phyloP scores from a whole-genome alignment of 2,888 invertebrate species.

The Sisyra terminalis region DNA sequence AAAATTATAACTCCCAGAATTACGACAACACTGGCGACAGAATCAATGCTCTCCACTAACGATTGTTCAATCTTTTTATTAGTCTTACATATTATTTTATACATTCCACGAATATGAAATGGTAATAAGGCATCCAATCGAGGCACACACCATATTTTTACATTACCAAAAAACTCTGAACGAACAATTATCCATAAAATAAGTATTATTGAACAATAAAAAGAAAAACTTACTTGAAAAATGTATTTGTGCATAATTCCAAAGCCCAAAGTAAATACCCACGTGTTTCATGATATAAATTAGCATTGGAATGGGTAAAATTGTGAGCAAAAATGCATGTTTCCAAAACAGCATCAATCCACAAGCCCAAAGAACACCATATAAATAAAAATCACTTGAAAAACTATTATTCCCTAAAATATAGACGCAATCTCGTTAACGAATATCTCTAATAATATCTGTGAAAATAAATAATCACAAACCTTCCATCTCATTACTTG shows the following conservation, averaged over 20 bases:
- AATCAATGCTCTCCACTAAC: constrained; percentile 63
- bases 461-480: background rate
- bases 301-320: constrained; percentile 59
- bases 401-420: constrained; percentile 27
- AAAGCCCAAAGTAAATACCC: constrained; percentile 33
- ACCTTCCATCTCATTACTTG: background rate
- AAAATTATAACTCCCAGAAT: constrained; percentile 73
- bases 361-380: constrained; percentile 65
- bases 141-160: constrained; percentile 42
- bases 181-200: constrained; percentile 12
- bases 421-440: no score
- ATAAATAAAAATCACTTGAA: constrained; percentile 55
- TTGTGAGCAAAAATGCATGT: constrained; percentile 64
- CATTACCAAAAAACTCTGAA: constrained; percentile 25
- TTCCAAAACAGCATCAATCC: constrained; percentile 73
- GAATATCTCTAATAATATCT: no score
- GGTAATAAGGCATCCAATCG: constrained; percentile 56
- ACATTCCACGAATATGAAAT: constrained; percentile 58
- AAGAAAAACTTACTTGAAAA: constrained; percentile 18
- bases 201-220: background rate
- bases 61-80: constrained; percentile 43
- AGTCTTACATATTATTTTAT: constrained; percentile 47
- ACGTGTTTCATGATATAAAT: constrained; percentile 44
- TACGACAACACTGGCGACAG: constrained; percentile 71
- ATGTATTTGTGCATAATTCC: constrained; percentile 30